Percentiles rank a stretch among this genome's conserved stretches.
Conservation (phyloP, 2,888 invertebrate species). For the Helicoverpa assulta region DNA sequence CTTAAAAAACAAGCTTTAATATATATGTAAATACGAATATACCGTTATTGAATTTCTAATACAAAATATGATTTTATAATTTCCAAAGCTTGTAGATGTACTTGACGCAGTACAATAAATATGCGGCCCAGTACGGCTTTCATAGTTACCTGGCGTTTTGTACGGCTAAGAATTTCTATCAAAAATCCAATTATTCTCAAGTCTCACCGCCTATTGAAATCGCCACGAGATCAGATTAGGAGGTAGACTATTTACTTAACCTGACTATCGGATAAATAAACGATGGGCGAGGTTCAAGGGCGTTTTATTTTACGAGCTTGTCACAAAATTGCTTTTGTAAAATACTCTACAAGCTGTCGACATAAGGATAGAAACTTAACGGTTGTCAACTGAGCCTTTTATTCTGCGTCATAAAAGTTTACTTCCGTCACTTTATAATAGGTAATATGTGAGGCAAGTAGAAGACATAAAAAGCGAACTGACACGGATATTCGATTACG, state of each 20-base stretch:
- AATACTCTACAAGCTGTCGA: constrained; percentile 50
- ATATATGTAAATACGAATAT: constrained; percentile 13
- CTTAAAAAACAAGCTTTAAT: background rate
- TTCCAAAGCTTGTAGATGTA: constrained; percentile 15
- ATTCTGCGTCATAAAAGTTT: constrained; percentile 49
- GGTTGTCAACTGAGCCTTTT: constrained; percentile 49
- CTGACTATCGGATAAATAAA: constrained; percentile 24
- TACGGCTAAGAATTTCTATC: constrained; percentile 41
- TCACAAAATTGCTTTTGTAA: constrained; percentile 32
- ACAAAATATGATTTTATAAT: constrained; percentile 20
- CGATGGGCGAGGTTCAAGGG: constrained; percentile 17
- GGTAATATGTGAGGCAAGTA: constrained; percentile 18
- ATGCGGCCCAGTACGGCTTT: constrained; percentile 12
- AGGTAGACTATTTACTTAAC: constrained; percentile 36
- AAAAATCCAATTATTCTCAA: constrained; percentile 53
- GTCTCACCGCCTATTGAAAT: constrained; percentile 46
- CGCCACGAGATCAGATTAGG: constrained; percentile 22
- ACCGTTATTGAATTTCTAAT: background rate
- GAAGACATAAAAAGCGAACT: background rate
- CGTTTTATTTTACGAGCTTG: constrained; percentile 35
- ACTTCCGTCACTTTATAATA: constrained; percentile 36
- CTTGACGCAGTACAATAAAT: constrained; percentile 18
- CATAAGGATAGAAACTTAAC: constrained; percentile 39
- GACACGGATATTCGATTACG: too few species aligned
- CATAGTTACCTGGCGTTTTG: constrained; percentile 28